Base-by-base conservation (phyloP, 2,797 vertebrate genomes). In the Chlorospingus flavigularis region DNA sequence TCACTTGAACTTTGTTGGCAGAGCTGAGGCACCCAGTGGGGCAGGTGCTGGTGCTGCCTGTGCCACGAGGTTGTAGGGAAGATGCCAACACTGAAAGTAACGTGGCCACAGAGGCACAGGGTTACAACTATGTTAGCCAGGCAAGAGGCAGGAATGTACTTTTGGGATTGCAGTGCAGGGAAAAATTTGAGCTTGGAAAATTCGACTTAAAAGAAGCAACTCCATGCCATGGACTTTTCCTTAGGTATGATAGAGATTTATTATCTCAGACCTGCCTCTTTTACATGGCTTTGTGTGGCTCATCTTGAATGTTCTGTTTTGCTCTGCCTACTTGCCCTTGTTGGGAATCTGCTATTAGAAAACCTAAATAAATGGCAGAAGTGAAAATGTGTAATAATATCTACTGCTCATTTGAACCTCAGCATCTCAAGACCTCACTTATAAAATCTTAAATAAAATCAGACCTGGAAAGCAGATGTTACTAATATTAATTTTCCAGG, bases 51-150 rank as follows among this genome's bases (percentile, higher is more conserved):
- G 43, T 21, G 11, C 11, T 45, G 43, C 43, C 43, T 21, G 43
- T 21, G 25, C 35, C 26, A 2, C 2, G 2, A 73, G 11, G 13
- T 16, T 43, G 11, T 19, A 58, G n/a, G 26, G 37, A 9, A 74
- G 47, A 8, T 51, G n/a, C n/a, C 13, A 13, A 13, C 17, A 7
- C 40, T 3, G 1, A 55, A 93, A 65, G 10, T 3, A 3, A 0
- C 24, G 25, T 2, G 1, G 28, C 43, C 47, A 17, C 14, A 33
- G 57, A 18, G 37, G 14, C 25, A 40, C 33, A 13, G 12, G 23
- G 7, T 30, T 51, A 12, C 1, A 4, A 6, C 6, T 24, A 2
- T 19, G 14, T 21, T 54, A 45, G 28, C 1, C 3, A 51, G 60
- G 28, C 23, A 39, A 35, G 37, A 65, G 42, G 24, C 31, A 83